Evolutionary conservation across 2,888 invertebrate genomes (phyloP), one percentile per base, ranked within the genome.

Genomic region (Aspidapion aeneum): DNA sequence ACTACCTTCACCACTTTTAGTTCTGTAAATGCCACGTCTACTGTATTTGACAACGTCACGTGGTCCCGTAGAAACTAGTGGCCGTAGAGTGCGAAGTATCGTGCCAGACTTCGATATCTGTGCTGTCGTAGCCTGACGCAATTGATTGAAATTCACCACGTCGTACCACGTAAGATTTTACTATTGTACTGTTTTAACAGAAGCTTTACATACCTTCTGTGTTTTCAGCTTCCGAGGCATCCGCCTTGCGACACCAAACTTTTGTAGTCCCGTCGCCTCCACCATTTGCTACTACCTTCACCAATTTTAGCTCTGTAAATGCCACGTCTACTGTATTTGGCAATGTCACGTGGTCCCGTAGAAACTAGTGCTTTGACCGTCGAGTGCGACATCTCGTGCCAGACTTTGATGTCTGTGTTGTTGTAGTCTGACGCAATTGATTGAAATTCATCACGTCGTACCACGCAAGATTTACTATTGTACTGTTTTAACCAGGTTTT

Each of bases 61-160:
- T 35, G 80, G 78, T n/a, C 77, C 77, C 3, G 78, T 74, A 2
- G 78, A 77, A 19, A 84, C 84, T 54, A 88, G 75, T 18, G 7
- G 58, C 16, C 35, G 35, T 35, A 63, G 85, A 82, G 70, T 87
- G 86, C 64, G 90, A 87, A 58, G 87, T 84, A 77, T 92, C 92
- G 71, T 90, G 87, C 93, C 93, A 93, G 74, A n/a, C n/a, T n/a
- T n/a, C n/a, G n/a, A n/a, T n/a, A n/a, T 93, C 93, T 5, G 93
- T 93, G 74, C 85, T 86, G 19, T 88, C 85, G 18, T 86, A 84
- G 68, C 83, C 86, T 55, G 86, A 85, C 73, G 87, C 87, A 66
- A 87, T 88, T 68, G 86, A 83, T 73, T 87, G 84, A 58, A 83
- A 82, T 66, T 91, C 90, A n/a, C n/a, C n/a, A n/a, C n/a, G n/a